Base-by-base conservation (phyloP, 2,888 invertebrate species). In the Morinoia aosen region DNA sequence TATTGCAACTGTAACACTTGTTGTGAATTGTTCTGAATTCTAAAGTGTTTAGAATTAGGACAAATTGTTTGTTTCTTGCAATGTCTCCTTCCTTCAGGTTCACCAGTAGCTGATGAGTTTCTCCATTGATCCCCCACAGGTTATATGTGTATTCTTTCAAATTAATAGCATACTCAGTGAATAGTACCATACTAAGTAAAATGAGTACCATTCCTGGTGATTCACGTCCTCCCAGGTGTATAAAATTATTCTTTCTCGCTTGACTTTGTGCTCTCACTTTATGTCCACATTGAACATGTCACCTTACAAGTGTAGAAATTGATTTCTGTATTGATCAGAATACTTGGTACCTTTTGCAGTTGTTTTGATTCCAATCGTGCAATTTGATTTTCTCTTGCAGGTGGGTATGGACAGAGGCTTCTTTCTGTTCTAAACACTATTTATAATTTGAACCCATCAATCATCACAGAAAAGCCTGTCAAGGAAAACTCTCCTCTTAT, bases 341-440 rank as follows among this genome's bases (percentile, higher is more conserved):
- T 48, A 5, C 48, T 48, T 48, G 48, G 48, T 48, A 48, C 48
- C 48, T 61, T 61, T 8, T 61, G 61, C 61, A 61, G 8, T 61
- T 61, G 16, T 61, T 61, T 61, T 61, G 12, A 61, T 61, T 16
- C 19, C 61, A 61, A 0, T 12, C 8, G 19, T 61, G 8, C 12
- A 16, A 16, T 12, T 61, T 16, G 8, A 61, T 16, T 61, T 76
- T 76, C 2, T 33, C 3, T 76, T 76, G n/a, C 93, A 56, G 88
- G 90, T n/a, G 96, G 94, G 57, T 95, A 96, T 96, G 96, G 94
- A 56, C 33, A 93, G 33, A 64, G 39, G 64, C 39, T 95, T 11
- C 25, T 94, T 57, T 57, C 93, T 14, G 25, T 93, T 11, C 12
- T 93, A 48, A 56, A 93, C 14, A 93, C 56, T 2, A 33, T 93